phyloP scores from a whole-genome alignment of 2,888 invertebrate species.

The Scaeva pyrastri region DNA sequence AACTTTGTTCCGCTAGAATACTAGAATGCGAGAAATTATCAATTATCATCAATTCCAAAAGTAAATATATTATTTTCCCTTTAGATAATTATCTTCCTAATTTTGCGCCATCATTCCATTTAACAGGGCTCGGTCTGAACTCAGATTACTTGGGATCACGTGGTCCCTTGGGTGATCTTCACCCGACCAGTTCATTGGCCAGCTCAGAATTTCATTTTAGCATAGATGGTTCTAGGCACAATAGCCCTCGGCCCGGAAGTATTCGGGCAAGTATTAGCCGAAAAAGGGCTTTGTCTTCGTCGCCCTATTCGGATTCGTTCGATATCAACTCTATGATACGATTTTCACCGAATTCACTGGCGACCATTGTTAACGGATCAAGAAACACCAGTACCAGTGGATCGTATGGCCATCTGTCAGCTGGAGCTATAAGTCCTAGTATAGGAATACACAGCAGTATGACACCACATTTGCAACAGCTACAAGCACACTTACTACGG shows the following conservation, averaged over 20 bases:
- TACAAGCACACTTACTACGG: constrained; percentile 92
- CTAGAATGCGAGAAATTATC: constrained; percentile 6
- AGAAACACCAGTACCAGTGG: constrained; percentile 92
- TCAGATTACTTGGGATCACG: constrained; percentile 87
- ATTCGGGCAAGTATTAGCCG: constrained; percentile 88
- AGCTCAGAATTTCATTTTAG: constrained; percentile 96
- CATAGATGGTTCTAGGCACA: constrained; percentile 91
- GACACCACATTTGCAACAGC: constrained; percentile 88
- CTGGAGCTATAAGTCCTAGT: constrained; percentile 95
- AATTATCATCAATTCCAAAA: constrained; percentile 16
- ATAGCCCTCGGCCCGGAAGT: constrained; percentile 87
- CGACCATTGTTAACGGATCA: constrained; percentile 92
- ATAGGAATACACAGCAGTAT: constrained; percentile 86
- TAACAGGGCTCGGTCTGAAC: constrained; percentile 86
- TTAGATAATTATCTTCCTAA: constrained; percentile 86
- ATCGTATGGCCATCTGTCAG: constrained; percentile 98
- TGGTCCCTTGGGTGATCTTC: constrained; percentile 84
- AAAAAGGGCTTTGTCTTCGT: constrained; percentile 96
- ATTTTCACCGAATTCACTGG: constrained; percentile 96
- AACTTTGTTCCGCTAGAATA: background rate
- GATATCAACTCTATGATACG: constrained; percentile 98
- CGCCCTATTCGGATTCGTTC: constrained; percentile 97
- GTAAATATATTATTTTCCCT: constrained; percentile 80
- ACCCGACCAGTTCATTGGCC: constrained; percentile 89
- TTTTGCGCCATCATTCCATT: constrained; percentile 81